Conservation (phyloP, 2,113 vertebrate species). For the Cervus canadensis region DNA sequence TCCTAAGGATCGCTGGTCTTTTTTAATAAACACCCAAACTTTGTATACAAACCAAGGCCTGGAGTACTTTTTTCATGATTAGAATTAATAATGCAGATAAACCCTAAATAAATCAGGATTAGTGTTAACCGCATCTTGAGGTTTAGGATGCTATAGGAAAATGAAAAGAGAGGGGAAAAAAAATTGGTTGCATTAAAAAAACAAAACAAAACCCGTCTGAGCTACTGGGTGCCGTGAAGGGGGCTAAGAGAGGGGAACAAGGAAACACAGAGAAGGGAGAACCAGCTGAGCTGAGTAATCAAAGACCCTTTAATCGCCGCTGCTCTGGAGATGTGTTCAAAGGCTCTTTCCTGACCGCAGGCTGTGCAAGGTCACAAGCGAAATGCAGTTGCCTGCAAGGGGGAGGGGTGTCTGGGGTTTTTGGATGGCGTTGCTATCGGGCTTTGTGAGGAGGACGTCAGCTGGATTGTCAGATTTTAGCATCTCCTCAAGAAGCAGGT, state of each 20-base stretch:
- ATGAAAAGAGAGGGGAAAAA: constrained; percentile 76
- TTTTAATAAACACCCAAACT: constrained; percentile 70
- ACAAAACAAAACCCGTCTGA: background rate
- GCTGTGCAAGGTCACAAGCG: constrained; percentile 71
- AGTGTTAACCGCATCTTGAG: constrained; percentile 84
- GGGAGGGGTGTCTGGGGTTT: constrained; percentile 68
- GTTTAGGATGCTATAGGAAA: constrained; percentile 80
- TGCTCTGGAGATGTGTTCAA: constrained; percentile 68
- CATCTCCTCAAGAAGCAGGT: constrained; percentile 72
- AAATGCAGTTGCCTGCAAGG: constrained; percentile 53
- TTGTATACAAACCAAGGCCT: constrained; percentile 72
- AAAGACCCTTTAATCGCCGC: constrained; percentile 64
- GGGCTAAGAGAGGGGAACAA: background rate
- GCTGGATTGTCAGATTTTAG: constrained; percentile 60
- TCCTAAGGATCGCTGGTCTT: constrained; percentile 52
- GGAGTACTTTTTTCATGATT: constrained; percentile 72
- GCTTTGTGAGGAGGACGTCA: constrained; percentile 65
- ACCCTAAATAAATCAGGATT: constrained; percentile 88
- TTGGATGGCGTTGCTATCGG: constrained; percentile 59
- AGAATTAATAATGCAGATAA: constrained; percentile 89
- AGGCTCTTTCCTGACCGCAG: constrained; percentile 74
- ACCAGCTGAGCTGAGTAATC: constrained; percentile 73
- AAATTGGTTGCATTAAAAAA: constrained; percentile 58
- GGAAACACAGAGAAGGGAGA: background rate
- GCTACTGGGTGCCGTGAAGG: background rate